Conservation (phyloP, 2,888 invertebrate genomes). For the Microctonus brassicae region DNA sequence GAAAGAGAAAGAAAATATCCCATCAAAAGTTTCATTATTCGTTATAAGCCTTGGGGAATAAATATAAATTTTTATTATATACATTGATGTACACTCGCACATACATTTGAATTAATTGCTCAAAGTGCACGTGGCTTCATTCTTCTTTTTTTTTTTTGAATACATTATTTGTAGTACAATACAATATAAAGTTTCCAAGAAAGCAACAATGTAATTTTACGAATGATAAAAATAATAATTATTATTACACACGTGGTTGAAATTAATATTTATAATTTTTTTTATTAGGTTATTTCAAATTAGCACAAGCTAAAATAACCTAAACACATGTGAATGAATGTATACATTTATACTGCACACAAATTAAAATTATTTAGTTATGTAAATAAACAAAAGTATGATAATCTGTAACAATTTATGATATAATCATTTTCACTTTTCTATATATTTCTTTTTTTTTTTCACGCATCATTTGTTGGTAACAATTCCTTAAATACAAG, state of each 20-base stretch:
- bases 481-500: not conserved
- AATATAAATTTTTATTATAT: constrained; percentile 16
- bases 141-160: constrained; percentile 32
- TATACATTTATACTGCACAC: too few relatives aligned
- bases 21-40: constrained; percentile 13
- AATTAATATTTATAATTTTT: too few relatives aligned
- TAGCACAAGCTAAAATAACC: too few relatives aligned
- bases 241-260: too few relatives aligned
- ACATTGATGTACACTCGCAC: not conserved
- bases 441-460: too few relatives aligned
- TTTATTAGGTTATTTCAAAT: too few relatives aligned
- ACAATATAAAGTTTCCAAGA: constrained; percentile 4
- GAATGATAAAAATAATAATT: too few relatives aligned
- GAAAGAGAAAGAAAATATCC: constrained; percentile 23
- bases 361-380: too few relatives aligned
- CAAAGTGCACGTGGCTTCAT: constrained; percentile 40
- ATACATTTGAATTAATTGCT: constrained; percentile 25
- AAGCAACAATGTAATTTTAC: constrained; percentile 21
- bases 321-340: too few relatives aligned
- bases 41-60: constrained; percentile 12
- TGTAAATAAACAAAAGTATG: too few relatives aligned
- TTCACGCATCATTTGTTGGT: not conserved
- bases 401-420: too few relatives aligned
- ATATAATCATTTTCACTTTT: too few relatives aligned
- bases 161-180: not conserved